A percentile compares a stretch with the other conserved stretches of the same genome.
These are phyloP conservation scores for Harpalus rubripes DNA, from an alignment of 2,888 invertebrate genomes.

Conservation along the genomic window DNA sequence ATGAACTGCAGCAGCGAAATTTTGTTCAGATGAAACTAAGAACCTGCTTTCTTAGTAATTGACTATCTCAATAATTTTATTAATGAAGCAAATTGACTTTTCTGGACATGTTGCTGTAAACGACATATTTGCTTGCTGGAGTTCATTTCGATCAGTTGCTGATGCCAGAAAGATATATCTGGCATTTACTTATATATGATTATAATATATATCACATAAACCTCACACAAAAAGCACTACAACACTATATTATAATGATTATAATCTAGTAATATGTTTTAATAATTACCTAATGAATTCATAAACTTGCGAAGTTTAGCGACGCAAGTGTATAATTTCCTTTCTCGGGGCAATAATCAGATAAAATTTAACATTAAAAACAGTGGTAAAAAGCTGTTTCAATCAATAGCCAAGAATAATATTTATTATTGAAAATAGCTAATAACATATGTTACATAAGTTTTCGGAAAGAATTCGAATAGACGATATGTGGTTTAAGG, in stretches of 20 bases:
- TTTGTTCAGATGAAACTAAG: constrained; percentile 51
- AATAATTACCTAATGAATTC: constrained; percentile 66
- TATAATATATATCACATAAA: constrained; percentile 78
- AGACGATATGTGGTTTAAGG: no score
- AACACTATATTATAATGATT: constrained; percentile 74
- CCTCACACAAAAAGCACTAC: constrained; percentile 79
- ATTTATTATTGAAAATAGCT: constrained; percentile 61
- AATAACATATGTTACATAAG: no score
- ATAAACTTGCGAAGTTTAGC: constrained; percentile 49
- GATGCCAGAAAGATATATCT: constrained; percentile 69
- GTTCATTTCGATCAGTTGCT: constrained; percentile 68
- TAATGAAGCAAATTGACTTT: constrained; percentile 64
- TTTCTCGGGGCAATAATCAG: constrained; percentile 61
- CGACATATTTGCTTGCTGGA: constrained; percentile 3
- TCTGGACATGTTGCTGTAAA: constrained; percentile 61
- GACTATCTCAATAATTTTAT: constrained; percentile 59
- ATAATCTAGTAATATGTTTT: constrained; percentile 73
- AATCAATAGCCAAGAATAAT: constrained; percentile 54
- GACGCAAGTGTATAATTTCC: constrained; percentile 60
- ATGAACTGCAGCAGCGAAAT: constrained; percentile 49
- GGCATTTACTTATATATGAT: constrained; percentile 69
- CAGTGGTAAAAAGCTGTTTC: constrained; percentile 61
- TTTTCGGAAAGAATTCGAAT: no score
- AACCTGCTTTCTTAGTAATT: constrained; percentile 53
- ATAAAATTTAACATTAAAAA: constrained; percentile 63